These are phyloP conservation scores for Amazona guildingii DNA, from an alignment of 2,113 vertebrate genomes.

Conservation along the genomic window DNA sequence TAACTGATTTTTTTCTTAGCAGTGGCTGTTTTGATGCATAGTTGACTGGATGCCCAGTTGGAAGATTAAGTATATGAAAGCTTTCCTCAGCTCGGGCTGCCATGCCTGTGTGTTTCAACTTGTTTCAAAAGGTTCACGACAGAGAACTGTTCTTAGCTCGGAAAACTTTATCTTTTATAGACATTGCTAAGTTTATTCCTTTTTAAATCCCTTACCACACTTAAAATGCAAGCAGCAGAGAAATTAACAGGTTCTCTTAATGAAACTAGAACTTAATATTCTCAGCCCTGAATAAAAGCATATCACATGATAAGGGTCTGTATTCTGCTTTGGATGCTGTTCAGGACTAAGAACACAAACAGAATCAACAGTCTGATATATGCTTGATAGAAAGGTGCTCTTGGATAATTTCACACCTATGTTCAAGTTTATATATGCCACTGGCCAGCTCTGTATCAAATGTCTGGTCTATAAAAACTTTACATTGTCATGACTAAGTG, in stretches of 20 bases:
- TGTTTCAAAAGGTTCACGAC: constrained; percentile 38
- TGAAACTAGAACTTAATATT: neutral
- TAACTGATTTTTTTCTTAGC: constrained; percentile 53
- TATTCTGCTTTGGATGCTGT: neutral
- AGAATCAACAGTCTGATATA: neutral
- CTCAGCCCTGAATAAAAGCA: neutral
- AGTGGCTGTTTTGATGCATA: constrained; percentile 70
- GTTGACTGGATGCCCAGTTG: constrained; percentile 74
- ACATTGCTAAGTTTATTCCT: neutral
- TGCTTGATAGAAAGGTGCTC: neutral
- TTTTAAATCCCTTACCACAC: neutral
- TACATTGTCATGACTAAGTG: neutral
- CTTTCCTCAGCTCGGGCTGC: constrained; percentile 47
- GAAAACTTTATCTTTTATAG: constrained; percentile 25
- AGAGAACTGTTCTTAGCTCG: constrained; percentile 17
- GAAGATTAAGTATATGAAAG: constrained; percentile 72
- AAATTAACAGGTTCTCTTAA: neutral
- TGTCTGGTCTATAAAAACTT: neutral
- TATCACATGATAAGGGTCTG: neutral
- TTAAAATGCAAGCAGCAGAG: neutral
- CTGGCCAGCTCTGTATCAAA: neutral
- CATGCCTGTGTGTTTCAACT: constrained; percentile 65
- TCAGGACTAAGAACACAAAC: neutral
- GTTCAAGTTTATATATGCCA: neutral
- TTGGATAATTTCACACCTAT: neutral